Conservation (phyloP, 2,113 vertebrate genomes). For the Chamaetylas fuelleborni region DNA sequence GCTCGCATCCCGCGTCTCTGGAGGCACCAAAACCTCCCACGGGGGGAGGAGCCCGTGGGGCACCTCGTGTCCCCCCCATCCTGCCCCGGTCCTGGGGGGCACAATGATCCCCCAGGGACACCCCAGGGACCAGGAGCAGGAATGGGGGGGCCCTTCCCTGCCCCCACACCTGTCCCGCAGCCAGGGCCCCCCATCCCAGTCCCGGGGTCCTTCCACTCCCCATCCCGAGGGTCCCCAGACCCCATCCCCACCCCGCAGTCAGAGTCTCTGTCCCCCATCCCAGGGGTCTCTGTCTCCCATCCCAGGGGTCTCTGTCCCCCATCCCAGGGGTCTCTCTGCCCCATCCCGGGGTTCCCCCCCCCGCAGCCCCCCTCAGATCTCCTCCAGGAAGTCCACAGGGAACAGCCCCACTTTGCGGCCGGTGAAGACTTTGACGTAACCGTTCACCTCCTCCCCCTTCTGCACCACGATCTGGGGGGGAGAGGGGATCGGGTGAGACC, state of each 20-base stretch:
- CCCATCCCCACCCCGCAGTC: background rate
- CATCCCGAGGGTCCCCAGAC: background rate
- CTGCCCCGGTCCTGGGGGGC: background rate
- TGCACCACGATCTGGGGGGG: constrained; percentile 89
- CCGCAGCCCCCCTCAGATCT: constrained; percentile 72
- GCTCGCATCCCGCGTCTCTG: background rate
- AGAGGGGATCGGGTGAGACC: background rate
- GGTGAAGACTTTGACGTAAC: constrained; percentile 94
- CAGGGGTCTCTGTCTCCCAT: background rate
- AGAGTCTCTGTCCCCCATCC: background rate
- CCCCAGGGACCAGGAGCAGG: background rate
- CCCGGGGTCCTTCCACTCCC: background rate
- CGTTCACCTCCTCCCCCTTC: constrained; percentile 93
- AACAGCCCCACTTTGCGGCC: constrained; percentile 96
- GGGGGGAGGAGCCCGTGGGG: background rate
- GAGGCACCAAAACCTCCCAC: background rate
- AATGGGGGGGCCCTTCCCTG: background rate
- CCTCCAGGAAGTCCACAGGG: constrained; percentile 88
- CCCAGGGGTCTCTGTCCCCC: background rate
- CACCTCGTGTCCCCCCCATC: background rate
- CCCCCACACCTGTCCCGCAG: background rate
- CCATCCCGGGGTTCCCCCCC: background rate
- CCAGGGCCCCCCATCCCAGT: background rate
- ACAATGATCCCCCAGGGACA: background rate
- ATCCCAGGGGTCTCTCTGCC: background rate